Evolutionary conservation across 2,888 invertebrate species (phyloP).

Genomic region (Torymus texanus): DNA sequence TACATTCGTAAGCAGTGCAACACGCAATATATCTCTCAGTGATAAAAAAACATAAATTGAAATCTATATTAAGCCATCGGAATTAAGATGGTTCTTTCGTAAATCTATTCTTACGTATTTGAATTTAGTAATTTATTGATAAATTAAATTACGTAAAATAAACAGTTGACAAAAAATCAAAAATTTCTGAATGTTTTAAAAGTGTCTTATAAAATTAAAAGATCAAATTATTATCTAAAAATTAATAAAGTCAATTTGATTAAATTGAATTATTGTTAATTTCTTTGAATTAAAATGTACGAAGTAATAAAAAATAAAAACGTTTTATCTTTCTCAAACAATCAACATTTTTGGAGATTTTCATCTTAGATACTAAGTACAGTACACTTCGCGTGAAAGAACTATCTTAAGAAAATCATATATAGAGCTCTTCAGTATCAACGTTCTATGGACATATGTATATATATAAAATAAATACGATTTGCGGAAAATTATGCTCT

Average conservation of each 20-base stretch:
- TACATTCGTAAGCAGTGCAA: conserved; percentile 24
- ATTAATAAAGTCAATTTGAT: too few relatives aligned
- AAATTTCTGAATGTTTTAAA: background rate
- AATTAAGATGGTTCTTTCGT: too few relatives aligned
- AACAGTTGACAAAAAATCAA: too few relatives aligned
- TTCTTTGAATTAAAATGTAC: too few relatives aligned
- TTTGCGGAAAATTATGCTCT: conserved; percentile 21
- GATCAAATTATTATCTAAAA: background rate
- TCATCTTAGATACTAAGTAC: too few relatives aligned
- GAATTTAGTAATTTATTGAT: conserved; percentile 3
- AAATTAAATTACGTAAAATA: background rate
- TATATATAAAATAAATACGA: conserved; percentile 40
- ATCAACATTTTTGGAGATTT: too few relatives aligned
- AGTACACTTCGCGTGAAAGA: background rate
- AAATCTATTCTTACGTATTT: too few relatives aligned
- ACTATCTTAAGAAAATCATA: conserved; percentile 4
- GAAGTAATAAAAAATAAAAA: too few relatives aligned
- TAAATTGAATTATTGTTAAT: too few relatives aligned
- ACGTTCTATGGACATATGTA: conserved; percentile 1
- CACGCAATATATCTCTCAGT: background rate
- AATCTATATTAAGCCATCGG: too few relatives aligned
- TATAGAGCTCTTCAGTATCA: conserved; percentile 18
- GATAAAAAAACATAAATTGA: background rate
- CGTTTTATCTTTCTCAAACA: too few relatives aligned
- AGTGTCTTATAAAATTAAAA: conserved; percentile 6